phyloP scores from a whole-genome alignment of 2,797 vertebrate species.

The Amphiprion clarkii region DNA sequence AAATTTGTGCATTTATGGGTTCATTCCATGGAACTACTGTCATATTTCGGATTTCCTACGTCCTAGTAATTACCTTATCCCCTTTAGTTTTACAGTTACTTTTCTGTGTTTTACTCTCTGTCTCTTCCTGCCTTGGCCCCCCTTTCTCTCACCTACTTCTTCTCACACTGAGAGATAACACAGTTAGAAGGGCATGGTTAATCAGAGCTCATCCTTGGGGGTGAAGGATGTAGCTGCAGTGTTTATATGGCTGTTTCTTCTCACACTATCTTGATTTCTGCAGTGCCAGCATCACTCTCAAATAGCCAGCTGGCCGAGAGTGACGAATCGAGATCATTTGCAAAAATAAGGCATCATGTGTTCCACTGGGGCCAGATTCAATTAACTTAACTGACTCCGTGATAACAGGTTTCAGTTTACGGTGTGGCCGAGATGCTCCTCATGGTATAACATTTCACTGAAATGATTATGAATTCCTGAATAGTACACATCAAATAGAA shows the following conservation, averaged over 20 bases:
- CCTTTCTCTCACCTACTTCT: conserved; percentile 36
- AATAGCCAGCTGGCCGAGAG: conserved; percentile 20
- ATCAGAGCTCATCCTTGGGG: conserved; percentile 61
- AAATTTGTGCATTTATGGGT: conserved; percentile 21
- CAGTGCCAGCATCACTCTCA: conserved; percentile 26
- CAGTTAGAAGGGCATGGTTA: conserved; percentile 66
- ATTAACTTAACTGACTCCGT: conserved; percentile 11
- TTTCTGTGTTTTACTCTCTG: not conserved
- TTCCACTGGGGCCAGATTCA: conserved; percentile 8
- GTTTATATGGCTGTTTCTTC: conserved; percentile 26
- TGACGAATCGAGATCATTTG: conserved; percentile 20
- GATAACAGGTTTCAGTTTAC: conserved; percentile 28
- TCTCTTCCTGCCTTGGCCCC: not conserved
- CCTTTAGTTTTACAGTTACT: not conserved
- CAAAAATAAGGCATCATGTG: conserved; percentile 24
- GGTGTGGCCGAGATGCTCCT: conserved; percentile 1
- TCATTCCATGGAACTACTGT: not conserved
- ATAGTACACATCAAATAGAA: not conserved
- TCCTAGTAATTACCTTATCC: not conserved
- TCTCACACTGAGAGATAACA: conserved; percentile 76
- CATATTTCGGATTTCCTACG: not conserved
- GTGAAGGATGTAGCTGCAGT: conserved; percentile 30
- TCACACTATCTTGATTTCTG: conserved; percentile 46
- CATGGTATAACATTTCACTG: conserved; percentile 2
- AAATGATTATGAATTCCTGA: not conserved